Conservation (phyloP, 2,113 vertebrate genomes). For the Nipponia nippon region DNA sequence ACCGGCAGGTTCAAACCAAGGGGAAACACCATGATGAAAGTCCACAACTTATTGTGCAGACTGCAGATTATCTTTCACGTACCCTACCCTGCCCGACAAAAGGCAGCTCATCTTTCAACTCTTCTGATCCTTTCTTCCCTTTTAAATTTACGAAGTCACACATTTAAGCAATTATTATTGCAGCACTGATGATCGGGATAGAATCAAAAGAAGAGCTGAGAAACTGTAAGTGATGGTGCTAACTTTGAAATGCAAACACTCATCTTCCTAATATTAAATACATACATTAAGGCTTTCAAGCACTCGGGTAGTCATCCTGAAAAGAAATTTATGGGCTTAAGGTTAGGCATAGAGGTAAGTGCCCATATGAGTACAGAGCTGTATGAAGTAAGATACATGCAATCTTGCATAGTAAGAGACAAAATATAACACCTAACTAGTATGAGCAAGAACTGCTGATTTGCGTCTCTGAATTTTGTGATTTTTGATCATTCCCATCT, state of each 20-base stretch:
- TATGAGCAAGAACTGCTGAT: neutral
- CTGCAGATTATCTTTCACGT: neutral
- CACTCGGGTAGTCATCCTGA: neutral
- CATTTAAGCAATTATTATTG: neutral
- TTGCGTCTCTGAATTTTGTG: neutral
- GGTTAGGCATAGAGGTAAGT: neutral
- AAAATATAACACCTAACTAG: neutral
- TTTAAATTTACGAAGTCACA: neutral
- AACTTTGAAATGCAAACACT: neutral
- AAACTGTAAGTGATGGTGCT: neutral
- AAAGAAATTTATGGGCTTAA: neutral
- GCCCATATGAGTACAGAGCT: neutral
- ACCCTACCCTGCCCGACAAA: neutral
- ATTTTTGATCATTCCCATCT: neutral
- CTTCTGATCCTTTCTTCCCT: neutral
- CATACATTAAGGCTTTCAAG: neutral
- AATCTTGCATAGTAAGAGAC: neutral
- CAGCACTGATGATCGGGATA: neutral
- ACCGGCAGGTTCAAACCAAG: neutral
- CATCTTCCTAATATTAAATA: neutral
- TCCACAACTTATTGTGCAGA: neutral
- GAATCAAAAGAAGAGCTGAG: neutral
- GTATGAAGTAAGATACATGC: accelerated
- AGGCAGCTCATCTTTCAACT: neutral
- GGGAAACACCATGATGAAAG: neutral